Evolutionary conservation across 1,140 invertebrate species (phyloP).

Genomic region (Pteromalus puparum): DNA sequence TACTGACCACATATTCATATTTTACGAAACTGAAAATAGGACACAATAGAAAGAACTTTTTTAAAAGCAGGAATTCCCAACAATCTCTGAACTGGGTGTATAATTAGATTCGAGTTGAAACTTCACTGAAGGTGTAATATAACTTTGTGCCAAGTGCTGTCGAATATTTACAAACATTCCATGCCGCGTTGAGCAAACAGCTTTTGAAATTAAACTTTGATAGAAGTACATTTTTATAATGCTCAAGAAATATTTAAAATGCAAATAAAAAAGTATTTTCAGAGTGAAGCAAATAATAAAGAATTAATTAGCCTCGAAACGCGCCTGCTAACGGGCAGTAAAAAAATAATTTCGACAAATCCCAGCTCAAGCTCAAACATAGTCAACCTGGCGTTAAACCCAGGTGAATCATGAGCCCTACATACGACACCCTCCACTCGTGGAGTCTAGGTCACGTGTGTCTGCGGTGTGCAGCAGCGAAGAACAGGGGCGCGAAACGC

Average conservation of each 20-base stretch:
- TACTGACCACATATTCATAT: not conserved
- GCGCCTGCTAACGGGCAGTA: too few species aligned
- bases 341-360: not conserved
- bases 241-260: too few species aligned
- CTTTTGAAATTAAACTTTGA: not conserved
- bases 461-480: too few species aligned
- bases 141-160: constrained; percentile 21
- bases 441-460: too few species aligned
- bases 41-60: not conserved
- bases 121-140: constrained; percentile 13
- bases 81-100: not conserved
- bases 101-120: constrained; percentile 17
- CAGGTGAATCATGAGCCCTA: too few species aligned
- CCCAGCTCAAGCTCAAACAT: not conserved
- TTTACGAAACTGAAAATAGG: not conserved
- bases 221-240: too few species aligned
- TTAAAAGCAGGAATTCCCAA: not conserved
- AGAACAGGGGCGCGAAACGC: too few species aligned
- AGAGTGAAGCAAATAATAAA: too few species aligned
- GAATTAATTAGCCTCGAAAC: too few species aligned
- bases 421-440: not conserved
- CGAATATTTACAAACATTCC: constrained; percentile 40
- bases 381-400: too few species aligned
- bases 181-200: not conserved
- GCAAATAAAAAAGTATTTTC: too few species aligned